These are phyloP conservation scores for Amphiprion clarkii DNA, from an alignment of 2,797 vertebrate genomes.

Conservation along the genomic window DNA sequence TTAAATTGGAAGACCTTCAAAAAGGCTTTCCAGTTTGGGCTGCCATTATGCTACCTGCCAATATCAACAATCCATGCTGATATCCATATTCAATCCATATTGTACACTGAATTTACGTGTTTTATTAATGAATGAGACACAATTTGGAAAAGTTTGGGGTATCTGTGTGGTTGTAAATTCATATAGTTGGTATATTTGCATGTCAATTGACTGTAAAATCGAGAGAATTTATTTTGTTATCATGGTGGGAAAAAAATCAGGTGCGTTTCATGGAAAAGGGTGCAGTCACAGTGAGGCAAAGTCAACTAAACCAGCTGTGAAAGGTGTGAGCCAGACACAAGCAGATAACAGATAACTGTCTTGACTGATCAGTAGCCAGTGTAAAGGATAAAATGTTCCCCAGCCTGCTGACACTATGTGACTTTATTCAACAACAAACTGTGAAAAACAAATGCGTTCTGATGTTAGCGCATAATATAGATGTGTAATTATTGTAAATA, in stretches of 20 bases:
- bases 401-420: neutral
- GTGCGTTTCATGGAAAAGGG: no score
- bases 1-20: constrained; percentile 41
- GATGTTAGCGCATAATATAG: constrained; percentile 5
- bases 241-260: no score
- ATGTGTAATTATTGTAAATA: neutral
- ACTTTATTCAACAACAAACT: neutral
- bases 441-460: no score
- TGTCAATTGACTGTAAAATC: no score
- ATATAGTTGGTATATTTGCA: no score
- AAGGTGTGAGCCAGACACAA: constrained; percentile 8
- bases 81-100: neutral
- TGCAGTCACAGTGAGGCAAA: no score
- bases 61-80: constrained; percentile 9
- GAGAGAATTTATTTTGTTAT: no score
- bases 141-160: no score
- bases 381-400: constrained; percentile 19
- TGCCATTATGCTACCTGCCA: constrained; percentile 42
- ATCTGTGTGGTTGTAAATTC: no score
- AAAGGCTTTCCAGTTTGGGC: constrained; percentile 3
- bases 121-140: no score
- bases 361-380: neutral
- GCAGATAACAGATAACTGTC: constrained; percentile 38
- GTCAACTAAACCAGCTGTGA: constrained; percentile 16
- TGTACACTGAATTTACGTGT: neutral